Conservation (phyloP, 2,797 vertebrate genomes). For the Catostomus latipinnis region DNA sequence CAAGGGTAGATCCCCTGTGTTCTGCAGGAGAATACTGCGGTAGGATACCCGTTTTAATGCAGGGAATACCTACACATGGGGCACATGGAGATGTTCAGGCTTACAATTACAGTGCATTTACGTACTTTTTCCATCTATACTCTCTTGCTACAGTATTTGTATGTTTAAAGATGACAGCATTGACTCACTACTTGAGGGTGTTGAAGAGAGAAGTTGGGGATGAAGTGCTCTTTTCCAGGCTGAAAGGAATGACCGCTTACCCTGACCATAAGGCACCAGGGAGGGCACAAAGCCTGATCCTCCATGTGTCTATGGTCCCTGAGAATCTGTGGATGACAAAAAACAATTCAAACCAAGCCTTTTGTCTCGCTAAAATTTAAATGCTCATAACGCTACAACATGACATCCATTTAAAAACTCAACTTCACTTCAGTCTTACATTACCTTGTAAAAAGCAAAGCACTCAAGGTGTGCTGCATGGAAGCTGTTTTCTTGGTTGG, state of each 20-base stretch:
- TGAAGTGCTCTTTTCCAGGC: slow-evolving; percentile 75
- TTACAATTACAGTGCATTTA: not conserved
- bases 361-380: not conserved
- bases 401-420: not conserved
- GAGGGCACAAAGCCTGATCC: slow-evolving; percentile 78
- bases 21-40: slow-evolving; percentile 83
- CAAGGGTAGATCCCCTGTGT: slow-evolving; percentile 79
- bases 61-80: slow-evolving; percentile 82
- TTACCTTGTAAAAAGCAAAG: slow-evolving; percentile 87
- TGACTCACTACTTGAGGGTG: slow-evolving; percentile 80
- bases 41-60: slow-evolving; percentile 74
- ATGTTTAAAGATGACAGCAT: not conserved
- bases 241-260: slow-evolving; percentile 85
- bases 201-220: slow-evolving; percentile 80
- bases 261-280: slow-evolving; percentile 88
- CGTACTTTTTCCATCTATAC: too few relatives aligned
- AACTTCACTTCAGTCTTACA: not conserved
- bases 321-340: slow-evolving; percentile 68
- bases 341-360: not conserved
- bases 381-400: not conserved
- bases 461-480: slow-evolving; percentile 88
- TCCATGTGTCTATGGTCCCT: slow-evolving; percentile 74
- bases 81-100: slow-evolving; percentile 23
- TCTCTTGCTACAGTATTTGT: too few relatives aligned
- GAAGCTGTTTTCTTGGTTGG: slow-evolving; percentile 78